Evolutionary conservation across 2,888 invertebrate genomes (phyloP).

Genomic region (Tetrapedia diversipes): DNA sequence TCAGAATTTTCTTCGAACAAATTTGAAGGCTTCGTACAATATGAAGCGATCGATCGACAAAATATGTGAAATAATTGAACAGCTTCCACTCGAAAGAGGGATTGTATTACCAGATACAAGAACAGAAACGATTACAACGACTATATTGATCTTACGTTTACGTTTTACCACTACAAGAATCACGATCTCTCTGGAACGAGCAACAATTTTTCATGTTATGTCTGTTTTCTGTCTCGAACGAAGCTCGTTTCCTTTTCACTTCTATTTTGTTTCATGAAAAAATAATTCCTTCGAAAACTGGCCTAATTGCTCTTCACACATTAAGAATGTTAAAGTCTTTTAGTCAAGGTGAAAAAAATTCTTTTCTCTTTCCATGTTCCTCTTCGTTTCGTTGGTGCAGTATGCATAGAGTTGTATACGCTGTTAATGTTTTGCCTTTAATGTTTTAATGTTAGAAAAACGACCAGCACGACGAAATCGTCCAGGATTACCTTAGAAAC

Average conservation of each 20-base stretch:
- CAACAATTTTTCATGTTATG: too few relatives aligned
- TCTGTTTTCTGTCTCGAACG: background rate
- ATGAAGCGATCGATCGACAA: conserved; percentile 37
- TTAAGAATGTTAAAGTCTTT: too few relatives aligned
- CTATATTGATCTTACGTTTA: conserved; percentile 6
- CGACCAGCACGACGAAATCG: background rate
- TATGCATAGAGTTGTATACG: background rate
- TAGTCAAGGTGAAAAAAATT: conserved; percentile 14
- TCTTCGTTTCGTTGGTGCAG: background rate
- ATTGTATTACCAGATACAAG: background rate
- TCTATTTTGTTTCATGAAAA: conserved; percentile 2
- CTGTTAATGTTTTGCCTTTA: conserved; percentile 23
- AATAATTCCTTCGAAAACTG: conserved; percentile 14
- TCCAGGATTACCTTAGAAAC: background rate
- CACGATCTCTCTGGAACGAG: background rate
- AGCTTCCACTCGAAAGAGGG: background rate
- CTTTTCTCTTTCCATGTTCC: background rate
- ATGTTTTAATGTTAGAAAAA: too few relatives aligned
- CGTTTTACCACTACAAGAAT: conserved; percentile 8
- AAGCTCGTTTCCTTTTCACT: background rate
- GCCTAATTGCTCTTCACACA: too few relatives aligned
- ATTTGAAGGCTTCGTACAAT: conserved; percentile 30
- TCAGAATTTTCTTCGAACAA: conserved; percentile 32
- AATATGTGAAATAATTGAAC: conserved; percentile 6
- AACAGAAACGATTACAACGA: conserved; percentile 5